Evolutionary conservation across 2,113 vertebrate species (phyloP).

Genomic region (Dasyornis broadbenti): DNA sequence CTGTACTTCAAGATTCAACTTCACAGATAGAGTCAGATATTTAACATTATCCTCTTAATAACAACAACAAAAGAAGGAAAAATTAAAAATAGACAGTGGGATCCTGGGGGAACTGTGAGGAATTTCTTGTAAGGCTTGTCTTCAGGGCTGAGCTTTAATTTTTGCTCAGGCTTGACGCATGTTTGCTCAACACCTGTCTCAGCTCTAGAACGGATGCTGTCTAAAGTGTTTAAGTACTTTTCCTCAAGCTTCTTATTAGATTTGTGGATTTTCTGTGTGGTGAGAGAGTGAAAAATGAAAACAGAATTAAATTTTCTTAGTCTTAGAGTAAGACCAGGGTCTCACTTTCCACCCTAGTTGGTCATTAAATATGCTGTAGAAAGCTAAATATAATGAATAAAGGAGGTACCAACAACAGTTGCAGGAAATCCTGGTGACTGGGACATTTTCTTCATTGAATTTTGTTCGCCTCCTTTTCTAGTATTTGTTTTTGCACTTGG

Average conservation of each 20-base stretch:
- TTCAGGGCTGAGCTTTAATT: background rate
- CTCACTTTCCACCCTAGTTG: background rate
- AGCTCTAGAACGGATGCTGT: background rate
- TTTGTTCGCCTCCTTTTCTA: background rate
- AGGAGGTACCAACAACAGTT: background rate
- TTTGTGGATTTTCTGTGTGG: background rate
- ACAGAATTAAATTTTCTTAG: background rate
- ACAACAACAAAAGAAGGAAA: background rate
- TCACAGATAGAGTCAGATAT: background rate
- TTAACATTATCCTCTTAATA: background rate
- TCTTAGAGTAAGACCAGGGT: background rate
- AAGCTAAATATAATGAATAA: background rate
- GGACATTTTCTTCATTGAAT: background rate
- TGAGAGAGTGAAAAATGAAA: background rate
- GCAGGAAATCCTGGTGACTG: background rate
- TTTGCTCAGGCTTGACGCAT: background rate
- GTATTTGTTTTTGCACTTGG: background rate
- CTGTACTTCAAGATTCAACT: background rate
- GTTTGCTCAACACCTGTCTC: background rate
- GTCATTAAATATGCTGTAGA: background rate
- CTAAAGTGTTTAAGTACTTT: background rate
- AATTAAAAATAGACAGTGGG: rapidly evolving
- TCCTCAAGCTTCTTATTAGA: background rate
- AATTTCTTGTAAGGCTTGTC: background rate
- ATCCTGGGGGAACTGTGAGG: background rate